These are phyloP conservation scores for Elachura formosa DNA, from an alignment of 2,113 vertebrate species.

Conservation along the genomic window DNA sequence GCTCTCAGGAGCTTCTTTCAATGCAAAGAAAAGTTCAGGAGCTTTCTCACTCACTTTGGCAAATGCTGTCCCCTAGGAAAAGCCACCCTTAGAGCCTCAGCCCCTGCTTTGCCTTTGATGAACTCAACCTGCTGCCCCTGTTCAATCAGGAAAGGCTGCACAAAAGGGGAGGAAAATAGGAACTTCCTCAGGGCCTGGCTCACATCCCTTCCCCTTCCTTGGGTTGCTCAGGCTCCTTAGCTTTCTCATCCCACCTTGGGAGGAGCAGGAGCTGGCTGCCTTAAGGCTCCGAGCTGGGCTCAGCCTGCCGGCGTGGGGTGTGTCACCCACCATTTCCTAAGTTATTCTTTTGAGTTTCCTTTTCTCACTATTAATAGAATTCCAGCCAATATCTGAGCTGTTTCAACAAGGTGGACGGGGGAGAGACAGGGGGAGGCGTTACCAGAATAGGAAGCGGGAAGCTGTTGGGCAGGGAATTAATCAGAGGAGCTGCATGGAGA, in stretches of 20 bases:
- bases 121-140: neutral
- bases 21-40: neutral
- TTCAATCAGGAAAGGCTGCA: slow-evolving; percentile 34
- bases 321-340: slow-evolving; percentile 69
- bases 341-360: slow-evolving; percentile 75
- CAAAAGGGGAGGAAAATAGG: neutral
- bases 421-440: neutral
- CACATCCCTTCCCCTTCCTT: slow-evolving; percentile 20
- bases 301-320: neutral
- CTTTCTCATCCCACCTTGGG: slow-evolving; percentile 44
- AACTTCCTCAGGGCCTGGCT: slow-evolving; percentile 28
- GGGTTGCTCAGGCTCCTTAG: neutral
- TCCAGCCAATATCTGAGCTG: slow-evolving; percentile 44
- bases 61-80: neutral
- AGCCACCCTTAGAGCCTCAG: neutral
- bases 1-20: neutral
- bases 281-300: neutral
- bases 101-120: neutral
- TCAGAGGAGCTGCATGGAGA: neutral
- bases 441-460: slow-evolving; percentile 23
- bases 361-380: slow-evolving; percentile 76
- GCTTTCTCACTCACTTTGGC: neutral
- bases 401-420: neutral
- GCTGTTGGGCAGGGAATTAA: slow-evolving; percentile 16
- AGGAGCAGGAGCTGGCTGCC: neutral